Percentiles rank a stretch among this genome's conserved stretches.
These are phyloP conservation scores for Chloropsis cyanopogon DNA, from an alignment of 2,113 vertebrate genomes.

Conservation along the genomic window DNA sequence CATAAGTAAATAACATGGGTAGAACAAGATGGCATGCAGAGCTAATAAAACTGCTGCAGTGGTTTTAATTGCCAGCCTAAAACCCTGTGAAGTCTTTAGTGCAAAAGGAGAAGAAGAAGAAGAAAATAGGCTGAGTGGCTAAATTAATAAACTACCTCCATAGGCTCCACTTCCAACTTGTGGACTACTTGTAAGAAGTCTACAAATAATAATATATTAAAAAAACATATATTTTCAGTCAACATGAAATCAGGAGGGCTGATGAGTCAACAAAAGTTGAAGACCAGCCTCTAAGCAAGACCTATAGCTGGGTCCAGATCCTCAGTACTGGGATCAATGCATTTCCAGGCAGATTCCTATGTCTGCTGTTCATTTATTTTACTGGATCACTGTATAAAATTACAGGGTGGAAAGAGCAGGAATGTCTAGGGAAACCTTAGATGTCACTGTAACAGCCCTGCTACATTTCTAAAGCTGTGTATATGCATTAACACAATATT, in stretches of 20 bases:
- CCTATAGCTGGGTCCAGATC: neutral
- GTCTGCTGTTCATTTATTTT: slow-evolving; percentile 51
- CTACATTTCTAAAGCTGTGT: slow-evolving; percentile 26
- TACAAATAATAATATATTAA: neutral
- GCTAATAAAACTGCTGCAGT: neutral
- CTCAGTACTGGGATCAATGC: neutral
- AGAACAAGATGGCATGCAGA: neutral
- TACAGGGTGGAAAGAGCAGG: slow-evolving; percentile 51
- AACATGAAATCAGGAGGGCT: neutral
- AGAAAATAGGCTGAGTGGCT: neutral
- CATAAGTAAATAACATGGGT: slow-evolving; percentile 16
- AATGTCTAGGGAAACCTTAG: slow-evolving; percentile 58
- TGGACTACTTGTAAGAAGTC: neutral
- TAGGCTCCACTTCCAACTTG: neutral
- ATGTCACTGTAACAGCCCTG: slow-evolving; percentile 33
- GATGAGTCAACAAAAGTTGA: neutral
- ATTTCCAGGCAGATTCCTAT: neutral
- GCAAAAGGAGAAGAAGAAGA: neutral
- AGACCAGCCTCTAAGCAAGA: neutral
- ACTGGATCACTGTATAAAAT: slow-evolving; percentile 53
- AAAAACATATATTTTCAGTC: neutral
- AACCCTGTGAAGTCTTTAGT: neutral
- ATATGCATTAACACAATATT: slow-evolving; percentile 39
- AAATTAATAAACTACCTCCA: neutral
- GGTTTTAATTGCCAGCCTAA: slow-evolving; percentile 1